phyloP scores from a whole-genome alignment of 2,797 vertebrate genomes.

The Natrix natrix region DNA sequence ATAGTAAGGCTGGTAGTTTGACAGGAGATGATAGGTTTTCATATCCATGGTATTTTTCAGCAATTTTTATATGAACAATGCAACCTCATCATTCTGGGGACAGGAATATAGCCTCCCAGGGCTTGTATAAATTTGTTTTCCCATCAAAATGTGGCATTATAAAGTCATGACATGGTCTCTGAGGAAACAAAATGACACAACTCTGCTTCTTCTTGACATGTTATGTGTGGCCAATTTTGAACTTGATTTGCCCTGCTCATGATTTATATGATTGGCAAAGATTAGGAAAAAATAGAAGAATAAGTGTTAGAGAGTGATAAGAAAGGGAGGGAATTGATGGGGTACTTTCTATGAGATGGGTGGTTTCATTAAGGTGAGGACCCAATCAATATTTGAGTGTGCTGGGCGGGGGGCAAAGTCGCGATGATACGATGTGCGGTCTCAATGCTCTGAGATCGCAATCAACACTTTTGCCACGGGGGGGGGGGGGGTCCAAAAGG shows the following conservation, averaged over 20 bases:
- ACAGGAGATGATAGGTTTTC: constrained; percentile 8
- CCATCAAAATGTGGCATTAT: constrained; percentile 26
- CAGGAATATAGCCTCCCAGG: background rate
- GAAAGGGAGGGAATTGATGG: background rate
- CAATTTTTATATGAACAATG: constrained; percentile 20
- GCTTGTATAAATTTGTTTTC: constrained; percentile 18
- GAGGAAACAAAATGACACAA: constrained; percentile 14
- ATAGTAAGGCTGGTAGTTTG: background rate
- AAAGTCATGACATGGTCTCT: constrained; percentile 17
- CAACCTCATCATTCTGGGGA: background rate
- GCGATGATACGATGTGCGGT: too few species aligned
- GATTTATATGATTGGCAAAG: constrained; percentile 20
- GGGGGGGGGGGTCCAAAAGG: too few species aligned
- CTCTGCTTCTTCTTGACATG: background rate
- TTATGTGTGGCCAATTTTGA: constrained; percentile 23
- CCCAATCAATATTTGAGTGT: background rate
- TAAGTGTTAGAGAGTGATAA: background rate
- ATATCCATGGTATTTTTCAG: background rate
- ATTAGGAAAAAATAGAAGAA: constrained; percentile 19
- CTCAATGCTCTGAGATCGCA: too few species aligned
- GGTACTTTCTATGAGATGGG: background rate
- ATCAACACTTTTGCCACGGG: too few species aligned
- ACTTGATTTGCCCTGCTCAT: constrained; percentile 23
- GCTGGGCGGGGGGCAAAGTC: too few species aligned
- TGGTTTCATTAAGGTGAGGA: background rate